Conservation (phyloP, 2,797 vertebrate species). For the Chloroceryle amazona region DNA sequence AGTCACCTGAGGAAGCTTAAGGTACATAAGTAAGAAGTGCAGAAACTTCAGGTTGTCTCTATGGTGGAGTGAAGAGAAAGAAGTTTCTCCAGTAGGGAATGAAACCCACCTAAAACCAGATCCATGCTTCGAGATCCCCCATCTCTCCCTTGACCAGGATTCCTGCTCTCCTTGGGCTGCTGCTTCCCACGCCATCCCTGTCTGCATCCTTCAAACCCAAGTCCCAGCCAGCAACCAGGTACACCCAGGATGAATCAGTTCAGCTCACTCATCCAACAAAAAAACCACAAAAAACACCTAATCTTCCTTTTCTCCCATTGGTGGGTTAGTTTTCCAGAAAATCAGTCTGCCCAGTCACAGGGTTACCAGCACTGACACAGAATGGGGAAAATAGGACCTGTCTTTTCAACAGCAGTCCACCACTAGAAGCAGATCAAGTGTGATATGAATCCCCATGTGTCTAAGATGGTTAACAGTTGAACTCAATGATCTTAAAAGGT, state of each 20-base stretch:
- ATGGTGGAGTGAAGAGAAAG: accelerated
- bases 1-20: background rate
- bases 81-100: background rate
- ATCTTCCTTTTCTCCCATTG: background rate
- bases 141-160: background rate
- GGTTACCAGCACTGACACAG: background rate
- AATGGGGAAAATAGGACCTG: background rate
- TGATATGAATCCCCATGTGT: background rate
- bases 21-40: background rate
- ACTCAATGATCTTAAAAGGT: background rate
- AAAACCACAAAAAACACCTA: accelerated
- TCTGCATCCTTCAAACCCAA: background rate
- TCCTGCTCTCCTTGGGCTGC: background rate
- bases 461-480: background rate
- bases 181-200: background rate
- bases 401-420: background rate
- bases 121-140: background rate
- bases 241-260: background rate
- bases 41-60: background rate
- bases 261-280: background rate
- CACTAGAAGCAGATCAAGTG: background rate
- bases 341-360: background rate
- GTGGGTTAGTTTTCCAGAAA: background rate
- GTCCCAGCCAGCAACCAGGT: background rate
- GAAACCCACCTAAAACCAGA: background rate